Evolutionary conservation across 2,113 vertebrate genomes (phyloP).

Genomic region (Labeo rohita): DNA sequence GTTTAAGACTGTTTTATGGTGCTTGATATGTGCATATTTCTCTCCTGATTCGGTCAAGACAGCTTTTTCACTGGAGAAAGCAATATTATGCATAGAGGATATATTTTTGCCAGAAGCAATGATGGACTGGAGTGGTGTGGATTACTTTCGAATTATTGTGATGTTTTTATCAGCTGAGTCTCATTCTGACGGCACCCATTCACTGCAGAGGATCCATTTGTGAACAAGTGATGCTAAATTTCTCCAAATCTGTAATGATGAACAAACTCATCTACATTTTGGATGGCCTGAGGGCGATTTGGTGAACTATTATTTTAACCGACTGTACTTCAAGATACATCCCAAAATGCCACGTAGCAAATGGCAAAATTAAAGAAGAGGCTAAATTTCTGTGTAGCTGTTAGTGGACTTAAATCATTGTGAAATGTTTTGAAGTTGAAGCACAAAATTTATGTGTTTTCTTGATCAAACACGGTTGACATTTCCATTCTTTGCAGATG

Average conservation of each 20-base stretch:
- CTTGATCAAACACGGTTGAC: neutral
- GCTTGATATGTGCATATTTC: neutral
- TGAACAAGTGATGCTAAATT: neutral
- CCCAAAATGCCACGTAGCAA: neutral
- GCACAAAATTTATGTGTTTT: neutral
- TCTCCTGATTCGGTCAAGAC: neutral
- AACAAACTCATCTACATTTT: neutral
- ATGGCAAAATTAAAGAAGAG: neutral
- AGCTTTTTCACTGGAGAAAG: neutral
- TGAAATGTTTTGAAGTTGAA: neutral
- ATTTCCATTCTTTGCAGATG: neutral
- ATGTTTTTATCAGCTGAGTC: neutral
- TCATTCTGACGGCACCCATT: neutral
- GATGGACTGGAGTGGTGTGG: neutral
- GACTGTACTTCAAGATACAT: neutral
- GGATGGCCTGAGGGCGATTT: neutral
- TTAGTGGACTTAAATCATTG: neutral
- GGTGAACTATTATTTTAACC: neutral
- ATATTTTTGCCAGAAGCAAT: neutral
- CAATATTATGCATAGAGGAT: neutral
- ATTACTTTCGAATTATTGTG: neutral
- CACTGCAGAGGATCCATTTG: neutral
- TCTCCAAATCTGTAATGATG: too few species aligned
- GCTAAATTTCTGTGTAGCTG: neutral
- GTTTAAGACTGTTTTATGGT: neutral